phyloP scores from a whole-genome alignment of 2,113 vertebrate genomes.

The Potamarius usumacintae region DNA sequence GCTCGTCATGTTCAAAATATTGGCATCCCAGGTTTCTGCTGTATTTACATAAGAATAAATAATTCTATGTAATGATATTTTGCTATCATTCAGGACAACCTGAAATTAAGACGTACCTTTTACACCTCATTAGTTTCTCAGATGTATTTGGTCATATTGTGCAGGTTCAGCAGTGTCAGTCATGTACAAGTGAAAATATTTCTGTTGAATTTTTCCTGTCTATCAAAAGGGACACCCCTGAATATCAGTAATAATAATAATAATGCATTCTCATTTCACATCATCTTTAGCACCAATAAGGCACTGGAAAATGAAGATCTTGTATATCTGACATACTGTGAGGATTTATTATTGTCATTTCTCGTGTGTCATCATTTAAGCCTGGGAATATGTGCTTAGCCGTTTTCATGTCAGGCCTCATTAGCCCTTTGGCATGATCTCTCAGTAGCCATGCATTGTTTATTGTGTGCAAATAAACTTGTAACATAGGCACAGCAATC shows the following conservation, averaged over 20 bases:
- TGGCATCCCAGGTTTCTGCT: not conserved
- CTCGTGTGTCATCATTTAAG: slow-evolving; percentile 2
- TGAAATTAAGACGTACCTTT: not conserved
- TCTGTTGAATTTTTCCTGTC: not conserved
- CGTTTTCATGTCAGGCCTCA: slow-evolving; percentile 11
- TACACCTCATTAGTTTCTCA: not conserved
- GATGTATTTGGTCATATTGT: not conserved
- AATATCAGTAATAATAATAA: not conserved
- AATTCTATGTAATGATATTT: not conserved
- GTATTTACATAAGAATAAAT: not conserved
- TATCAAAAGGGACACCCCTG: not conserved
- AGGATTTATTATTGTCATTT: slow-evolving; percentile 21
- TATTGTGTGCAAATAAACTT: slow-evolving; percentile 70
- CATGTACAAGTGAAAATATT: not conserved
- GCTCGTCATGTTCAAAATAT: not conserved
- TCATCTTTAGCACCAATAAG: not conserved
- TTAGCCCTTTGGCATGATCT: slow-evolving; percentile 4
- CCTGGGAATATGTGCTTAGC: slow-evolving; percentile 28
- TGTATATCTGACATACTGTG: not conserved
- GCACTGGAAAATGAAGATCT: not conserved
- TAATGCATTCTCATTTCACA: not conserved
- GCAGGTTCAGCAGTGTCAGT: not conserved
- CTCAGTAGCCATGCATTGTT: slow-evolving; percentile 59
- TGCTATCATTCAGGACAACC: not conserved
- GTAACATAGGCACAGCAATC: slow-evolving; percentile 69